Evolutionary conservation across 2,113 vertebrate species (phyloP).

Genomic region (Triplophysa dalaica): DNA sequence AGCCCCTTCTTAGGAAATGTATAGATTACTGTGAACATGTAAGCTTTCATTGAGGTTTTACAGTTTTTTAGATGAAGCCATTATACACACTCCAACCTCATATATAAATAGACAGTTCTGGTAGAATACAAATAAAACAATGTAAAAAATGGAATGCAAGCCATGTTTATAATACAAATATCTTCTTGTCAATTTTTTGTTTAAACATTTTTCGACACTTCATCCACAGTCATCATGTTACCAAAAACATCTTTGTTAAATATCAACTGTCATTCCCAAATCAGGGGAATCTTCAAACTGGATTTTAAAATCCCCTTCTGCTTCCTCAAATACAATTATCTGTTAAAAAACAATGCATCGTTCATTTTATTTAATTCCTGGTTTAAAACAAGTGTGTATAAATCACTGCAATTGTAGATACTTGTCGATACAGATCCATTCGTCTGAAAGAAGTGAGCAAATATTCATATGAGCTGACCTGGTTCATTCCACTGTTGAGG

Average conservation of each 20-base stretch:
- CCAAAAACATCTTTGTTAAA: slow-evolving; percentile 55
- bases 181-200: no score
- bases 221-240: neutral
- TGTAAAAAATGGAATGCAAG: no score
- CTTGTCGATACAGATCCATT: neutral
- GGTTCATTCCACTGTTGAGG: slow-evolving; percentile 82
- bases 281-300: slow-evolving; percentile 80
- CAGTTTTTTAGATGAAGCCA: no score
- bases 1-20: no score
- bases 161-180: no score
- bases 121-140: no score
- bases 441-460: neutral
- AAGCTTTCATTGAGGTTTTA: no score
- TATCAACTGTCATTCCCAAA: slow-evolving; percentile 80
- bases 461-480: slow-evolving; percentile 73
- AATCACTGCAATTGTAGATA: neutral
- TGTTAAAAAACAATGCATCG: slow-evolving; percentile 56
- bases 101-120: no score
- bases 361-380: neutral
- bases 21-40: no score
- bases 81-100: no score
- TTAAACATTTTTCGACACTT: neutral
- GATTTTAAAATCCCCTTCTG: slow-evolving; percentile 77
- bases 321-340: slow-evolving; percentile 90
- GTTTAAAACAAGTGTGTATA: neutral